Conservation (phyloP, 1,140 invertebrate species). For the Bombus fervidus region DNA sequence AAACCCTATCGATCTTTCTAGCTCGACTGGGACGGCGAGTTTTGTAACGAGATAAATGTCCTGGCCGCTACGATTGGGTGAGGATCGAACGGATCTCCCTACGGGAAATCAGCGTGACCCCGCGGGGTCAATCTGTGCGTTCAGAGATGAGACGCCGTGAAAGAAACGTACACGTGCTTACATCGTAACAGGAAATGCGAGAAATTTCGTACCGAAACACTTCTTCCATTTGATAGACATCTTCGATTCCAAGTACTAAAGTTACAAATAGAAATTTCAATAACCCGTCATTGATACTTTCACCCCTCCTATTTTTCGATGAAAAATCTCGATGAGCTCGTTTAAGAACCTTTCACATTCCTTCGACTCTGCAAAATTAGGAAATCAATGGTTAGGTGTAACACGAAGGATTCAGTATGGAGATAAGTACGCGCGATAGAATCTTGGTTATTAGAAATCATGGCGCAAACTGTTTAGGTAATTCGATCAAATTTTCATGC, state of each 20-base stretch:
- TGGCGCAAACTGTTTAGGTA: too few relatives aligned
- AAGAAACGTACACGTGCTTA: slow-evolving; percentile 8
- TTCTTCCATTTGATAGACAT: background rate
- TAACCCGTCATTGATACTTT: background rate
- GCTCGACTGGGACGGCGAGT: background rate
- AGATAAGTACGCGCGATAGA: too few relatives aligned
- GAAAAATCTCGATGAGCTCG: background rate
- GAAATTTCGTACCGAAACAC: background rate
- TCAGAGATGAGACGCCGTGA: background rate
- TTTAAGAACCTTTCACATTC: background rate
- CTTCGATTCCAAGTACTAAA: background rate
- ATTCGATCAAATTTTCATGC: too few relatives aligned
- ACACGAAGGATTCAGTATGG: background rate
- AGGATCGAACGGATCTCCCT: slow-evolving; percentile 41
- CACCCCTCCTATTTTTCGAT: background rate
- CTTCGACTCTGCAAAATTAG: background rate
- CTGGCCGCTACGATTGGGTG: slow-evolving; percentile 28
- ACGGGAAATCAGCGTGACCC: slow-evolving; percentile 9
- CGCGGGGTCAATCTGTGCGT: slow-evolving; percentile 11
- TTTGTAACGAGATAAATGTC: slow-evolving; percentile 50
- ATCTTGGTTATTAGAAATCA: background rate
- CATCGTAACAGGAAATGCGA: background rate
- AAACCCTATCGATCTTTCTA: slow-evolving; percentile 38
- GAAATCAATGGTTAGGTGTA: background rate
- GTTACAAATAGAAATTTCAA: background rate